Evolutionary conservation across 2,888 invertebrate species (phyloP).

Genomic region (Spilarctia lutea): DNA sequence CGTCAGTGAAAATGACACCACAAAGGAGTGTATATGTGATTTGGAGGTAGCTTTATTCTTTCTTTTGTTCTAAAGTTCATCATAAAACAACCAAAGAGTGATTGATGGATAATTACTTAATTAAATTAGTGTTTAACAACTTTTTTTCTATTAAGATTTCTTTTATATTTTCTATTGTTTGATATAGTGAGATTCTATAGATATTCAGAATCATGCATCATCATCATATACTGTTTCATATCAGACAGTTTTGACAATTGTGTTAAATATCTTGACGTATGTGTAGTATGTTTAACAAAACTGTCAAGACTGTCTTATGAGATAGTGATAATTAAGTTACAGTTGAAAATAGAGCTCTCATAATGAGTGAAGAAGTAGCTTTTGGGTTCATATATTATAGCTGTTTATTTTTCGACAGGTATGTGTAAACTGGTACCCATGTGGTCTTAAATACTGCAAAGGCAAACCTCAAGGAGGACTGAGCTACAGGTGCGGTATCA

Average conservation of each 20-base stretch:
- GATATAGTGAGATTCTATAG: no score
- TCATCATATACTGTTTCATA: no score
- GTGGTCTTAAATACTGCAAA: slow-evolving; percentile 97
- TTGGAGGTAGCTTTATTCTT: slow-evolving; percentile 85
- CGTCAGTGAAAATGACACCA: slow-evolving; percentile 89
- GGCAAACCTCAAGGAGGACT: slow-evolving; percentile 89
- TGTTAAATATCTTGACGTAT: no score
- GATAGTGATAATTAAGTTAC: no score
- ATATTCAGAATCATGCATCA: no score
- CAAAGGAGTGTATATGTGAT: slow-evolving; percentile 93
- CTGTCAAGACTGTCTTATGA: neutral
- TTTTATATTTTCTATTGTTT: no score
- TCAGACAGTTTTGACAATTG: no score
- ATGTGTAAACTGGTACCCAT: slow-evolving; percentile 98
- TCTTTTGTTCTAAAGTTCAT: neutral
- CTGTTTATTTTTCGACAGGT: slow-evolving; percentile 57
- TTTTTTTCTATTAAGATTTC: no score
- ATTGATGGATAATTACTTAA: neutral
- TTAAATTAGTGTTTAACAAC: neutral
- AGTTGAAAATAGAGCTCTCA: no score
- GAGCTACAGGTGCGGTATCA: slow-evolving; percentile 97
- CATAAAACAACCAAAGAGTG: neutral
- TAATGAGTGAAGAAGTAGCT: no score
- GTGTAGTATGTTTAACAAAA: no score
- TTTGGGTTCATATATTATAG: neutral